Conservation (phyloP, 2,113 vertebrate genomes). For the Mionectes macconnelli region DNA sequence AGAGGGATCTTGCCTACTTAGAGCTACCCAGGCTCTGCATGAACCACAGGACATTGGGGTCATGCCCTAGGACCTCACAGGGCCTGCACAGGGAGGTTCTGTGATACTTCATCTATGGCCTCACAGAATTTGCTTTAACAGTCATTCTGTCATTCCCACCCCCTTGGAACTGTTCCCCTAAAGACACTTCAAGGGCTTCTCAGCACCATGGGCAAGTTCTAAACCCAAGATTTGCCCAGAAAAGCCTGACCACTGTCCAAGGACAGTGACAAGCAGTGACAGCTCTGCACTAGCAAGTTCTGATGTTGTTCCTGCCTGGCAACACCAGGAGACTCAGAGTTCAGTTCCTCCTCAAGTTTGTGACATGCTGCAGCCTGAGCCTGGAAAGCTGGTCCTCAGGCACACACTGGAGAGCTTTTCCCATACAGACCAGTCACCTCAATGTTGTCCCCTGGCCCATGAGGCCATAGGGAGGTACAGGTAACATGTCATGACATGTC, state of each 20-base stretch:
- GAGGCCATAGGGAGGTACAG: not conserved
- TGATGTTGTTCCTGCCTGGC: not conserved
- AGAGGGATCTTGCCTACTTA: not conserved
- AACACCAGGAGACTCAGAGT: rapidly evolving
- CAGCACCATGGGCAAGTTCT: not conserved
- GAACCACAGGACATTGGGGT: not conserved
- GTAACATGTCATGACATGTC: rapidly evolving
- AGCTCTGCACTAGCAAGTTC: not conserved
- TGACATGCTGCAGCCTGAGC: not conserved
- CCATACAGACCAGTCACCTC: not conserved
- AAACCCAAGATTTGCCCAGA: not conserved
- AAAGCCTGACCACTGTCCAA: not conserved
- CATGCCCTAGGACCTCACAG: not conserved
- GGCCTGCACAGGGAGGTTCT: not conserved
- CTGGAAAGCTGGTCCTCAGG: not conserved
- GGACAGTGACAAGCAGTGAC: not conserved
- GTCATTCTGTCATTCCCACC: not conserved
- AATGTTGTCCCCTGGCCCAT: not conserved
- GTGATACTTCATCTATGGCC: too few relatives aligned
- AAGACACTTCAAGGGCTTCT: not conserved
- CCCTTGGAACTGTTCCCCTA: too few relatives aligned
- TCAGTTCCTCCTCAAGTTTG: not conserved
- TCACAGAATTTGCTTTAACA: not conserved
- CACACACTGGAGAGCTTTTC: not conserved
- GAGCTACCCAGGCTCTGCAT: not conserved